Conservation (phyloP, 2,113 vertebrate species). For the Rhinolophus ferrumequinum region DNA sequence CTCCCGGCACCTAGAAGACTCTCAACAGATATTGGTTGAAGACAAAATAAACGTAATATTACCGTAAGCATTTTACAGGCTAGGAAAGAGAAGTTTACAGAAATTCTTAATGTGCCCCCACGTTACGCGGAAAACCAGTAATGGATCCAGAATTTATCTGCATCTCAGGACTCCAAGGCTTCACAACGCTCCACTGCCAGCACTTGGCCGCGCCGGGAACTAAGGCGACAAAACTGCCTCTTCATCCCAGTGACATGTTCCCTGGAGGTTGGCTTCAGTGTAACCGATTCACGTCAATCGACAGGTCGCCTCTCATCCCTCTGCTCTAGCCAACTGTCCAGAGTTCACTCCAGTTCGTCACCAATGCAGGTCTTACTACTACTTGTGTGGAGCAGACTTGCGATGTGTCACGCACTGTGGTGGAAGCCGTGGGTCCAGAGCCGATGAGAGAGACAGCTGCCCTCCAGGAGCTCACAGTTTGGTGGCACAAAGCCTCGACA, state of each 20-base stretch:
- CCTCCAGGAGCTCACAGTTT: background rate
- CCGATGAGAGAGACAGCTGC: background rate
- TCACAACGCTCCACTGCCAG: background rate
- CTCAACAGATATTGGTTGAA: background rate
- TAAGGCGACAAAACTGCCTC: background rate
- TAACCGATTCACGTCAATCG: too few species aligned
- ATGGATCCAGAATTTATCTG: background rate
- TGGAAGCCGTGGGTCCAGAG: background rate
- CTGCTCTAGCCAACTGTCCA: too few species aligned
- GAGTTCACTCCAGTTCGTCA: background rate
- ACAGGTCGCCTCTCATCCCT: background rate
- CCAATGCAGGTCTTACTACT: rapidly evolving
- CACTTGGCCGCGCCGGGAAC: background rate
- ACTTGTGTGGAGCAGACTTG: background rate
- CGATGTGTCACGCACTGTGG: background rate
- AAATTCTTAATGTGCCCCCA: background rate
- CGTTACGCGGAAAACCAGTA: background rate
- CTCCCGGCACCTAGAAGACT: background rate
- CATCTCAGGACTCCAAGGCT: background rate
- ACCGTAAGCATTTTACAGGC: background rate
- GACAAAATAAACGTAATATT: background rate
- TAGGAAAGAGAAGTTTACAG: background rate
- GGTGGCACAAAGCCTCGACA: background rate
- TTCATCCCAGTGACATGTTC: rapidly evolving
- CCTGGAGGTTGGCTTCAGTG: rapidly evolving